These are phyloP conservation scores for Peromyscus nudipes DNA, from an alignment of 2,797 vertebrate species.

Conservation along the genomic window DNA sequence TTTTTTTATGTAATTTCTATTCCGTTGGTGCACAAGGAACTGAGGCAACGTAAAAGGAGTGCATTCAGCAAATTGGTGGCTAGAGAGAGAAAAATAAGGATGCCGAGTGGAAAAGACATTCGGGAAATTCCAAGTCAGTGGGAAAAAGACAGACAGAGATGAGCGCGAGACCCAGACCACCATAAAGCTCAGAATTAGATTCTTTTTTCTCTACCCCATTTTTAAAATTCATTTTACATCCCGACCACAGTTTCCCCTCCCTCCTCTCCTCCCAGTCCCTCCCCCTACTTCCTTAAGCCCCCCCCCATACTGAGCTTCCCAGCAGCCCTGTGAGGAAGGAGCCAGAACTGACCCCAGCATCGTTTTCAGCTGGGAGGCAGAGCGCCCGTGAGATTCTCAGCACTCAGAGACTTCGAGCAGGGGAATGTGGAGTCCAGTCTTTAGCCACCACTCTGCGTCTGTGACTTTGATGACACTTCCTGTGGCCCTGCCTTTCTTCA, in stretches of 20 bases:
- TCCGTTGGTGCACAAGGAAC: not conserved
- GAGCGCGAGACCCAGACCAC: not conserved
- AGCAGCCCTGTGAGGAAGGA: not conserved
- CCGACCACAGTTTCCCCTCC: too few species aligned
- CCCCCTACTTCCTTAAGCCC: too few species aligned
- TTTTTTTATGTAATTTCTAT: not conserved
- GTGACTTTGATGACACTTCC: not conserved
- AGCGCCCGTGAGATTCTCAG: not conserved
- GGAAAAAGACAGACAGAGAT: not conserved
- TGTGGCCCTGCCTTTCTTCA: not conserved
- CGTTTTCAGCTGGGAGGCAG: not conserved
- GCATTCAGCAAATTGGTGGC: not conserved
- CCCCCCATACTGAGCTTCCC: not conserved
- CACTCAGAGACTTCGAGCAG: fast-evolving
- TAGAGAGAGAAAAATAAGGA: not conserved
- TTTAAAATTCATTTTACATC: too few species aligned
- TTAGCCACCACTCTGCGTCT: not conserved
- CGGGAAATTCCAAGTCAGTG: not conserved
- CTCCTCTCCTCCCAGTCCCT: too few species aligned
- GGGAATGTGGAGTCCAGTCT: fast-evolving
- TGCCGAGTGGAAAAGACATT: too few species aligned
- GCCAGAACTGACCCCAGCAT: not conserved
- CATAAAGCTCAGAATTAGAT: not conserved
- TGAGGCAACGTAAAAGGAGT: not conserved
- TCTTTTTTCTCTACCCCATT: too few species aligned